Conservation (phyloP, 2,797 vertebrate species). For the Garrulus glandarius region DNA sequence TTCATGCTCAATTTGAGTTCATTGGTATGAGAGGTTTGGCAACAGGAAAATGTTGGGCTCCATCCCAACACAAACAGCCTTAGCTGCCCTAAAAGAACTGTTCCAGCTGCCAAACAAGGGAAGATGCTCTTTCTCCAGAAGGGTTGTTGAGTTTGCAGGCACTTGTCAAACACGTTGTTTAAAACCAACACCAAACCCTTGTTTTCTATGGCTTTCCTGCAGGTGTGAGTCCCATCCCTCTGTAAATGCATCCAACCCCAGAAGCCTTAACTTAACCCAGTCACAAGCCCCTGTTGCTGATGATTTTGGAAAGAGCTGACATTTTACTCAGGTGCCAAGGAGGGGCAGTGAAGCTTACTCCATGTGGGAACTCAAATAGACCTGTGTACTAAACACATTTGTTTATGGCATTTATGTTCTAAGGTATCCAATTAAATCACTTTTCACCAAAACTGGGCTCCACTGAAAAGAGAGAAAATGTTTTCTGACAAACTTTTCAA, state of each 20-base stretch:
- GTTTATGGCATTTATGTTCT: background rate
- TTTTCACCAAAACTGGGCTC: background rate
- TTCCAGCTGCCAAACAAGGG: background rate
- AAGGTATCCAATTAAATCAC: conserved; percentile 29
- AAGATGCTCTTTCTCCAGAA: background rate
- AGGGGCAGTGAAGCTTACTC: conserved; percentile 40
- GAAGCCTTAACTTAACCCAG: conserved; percentile 5
- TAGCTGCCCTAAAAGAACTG: background rate
- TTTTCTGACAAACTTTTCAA: conserved; percentile 20
- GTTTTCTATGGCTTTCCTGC: conserved; percentile 51
- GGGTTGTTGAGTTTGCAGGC: background rate
- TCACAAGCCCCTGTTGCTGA: background rate
- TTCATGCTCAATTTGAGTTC: background rate
- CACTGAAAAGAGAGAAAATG: background rate
- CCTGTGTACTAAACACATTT: background rate
- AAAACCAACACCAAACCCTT: conserved; percentile 23
- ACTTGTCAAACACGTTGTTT: background rate
- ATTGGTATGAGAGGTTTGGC: background rate
- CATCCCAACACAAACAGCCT: background rate
- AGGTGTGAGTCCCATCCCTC: conserved; percentile 46
- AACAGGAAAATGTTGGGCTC: background rate
- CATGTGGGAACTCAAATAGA: conserved; percentile 10
- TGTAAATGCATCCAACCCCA: conserved; percentile 46
- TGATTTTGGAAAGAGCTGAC: conserved; percentile 45
- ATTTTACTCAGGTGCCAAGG: conserved; percentile 34